Evolutionary conservation across 2,888 invertebrate genomes (phyloP), one percentile per base, ranked within the genome.

Genomic region (Tyria jacobaeae): DNA sequence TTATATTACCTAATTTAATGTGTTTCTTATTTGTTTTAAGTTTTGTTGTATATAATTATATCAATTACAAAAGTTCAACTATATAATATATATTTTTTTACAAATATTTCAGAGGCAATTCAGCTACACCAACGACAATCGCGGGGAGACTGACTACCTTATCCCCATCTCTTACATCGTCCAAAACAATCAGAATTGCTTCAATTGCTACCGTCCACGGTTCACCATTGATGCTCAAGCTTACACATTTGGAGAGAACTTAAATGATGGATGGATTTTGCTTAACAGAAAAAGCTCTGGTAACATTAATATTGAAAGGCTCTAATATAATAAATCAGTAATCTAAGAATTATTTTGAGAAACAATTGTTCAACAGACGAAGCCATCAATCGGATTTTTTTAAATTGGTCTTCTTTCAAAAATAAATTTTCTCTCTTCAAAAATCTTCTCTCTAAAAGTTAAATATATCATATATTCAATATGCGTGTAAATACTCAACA

Each of bases 181-280:
- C 0, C 89, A 91, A 61, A 85, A 88, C 60, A 88, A 83, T 9
- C 76, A 88, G 48, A 89, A 90, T 53, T 94, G 94, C 62, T 90
- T 78, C 71, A 94, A 92, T 78, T 93, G 93, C 68, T 85, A 87
- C 62, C 87, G 84, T 27, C 92, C 92, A 0, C 76, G 89, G 17
- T 93, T 94, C 69, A 91, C 89, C 3, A 89, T 91, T 35, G 88
- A 82, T 1, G 76, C 78, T 2, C 86, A 90, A 39, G 85, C 85
- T 0, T 93, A 91, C 64, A 89, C 89, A 0, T 93, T 93, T 51
- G 81, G 85, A 1, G 93, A 93, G 53, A 92, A 90, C 51, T 74
- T 94, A 9, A 86, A 92, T 49, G 86, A 83, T 9, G 92, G 93
- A 0, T 93, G 94, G 94, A 92, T 94, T 31, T 82, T 94, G 37